Evolutionary conservation across 2,113 vertebrate species (phyloP).

Genomic region (Microtus richardsoni): DNA sequence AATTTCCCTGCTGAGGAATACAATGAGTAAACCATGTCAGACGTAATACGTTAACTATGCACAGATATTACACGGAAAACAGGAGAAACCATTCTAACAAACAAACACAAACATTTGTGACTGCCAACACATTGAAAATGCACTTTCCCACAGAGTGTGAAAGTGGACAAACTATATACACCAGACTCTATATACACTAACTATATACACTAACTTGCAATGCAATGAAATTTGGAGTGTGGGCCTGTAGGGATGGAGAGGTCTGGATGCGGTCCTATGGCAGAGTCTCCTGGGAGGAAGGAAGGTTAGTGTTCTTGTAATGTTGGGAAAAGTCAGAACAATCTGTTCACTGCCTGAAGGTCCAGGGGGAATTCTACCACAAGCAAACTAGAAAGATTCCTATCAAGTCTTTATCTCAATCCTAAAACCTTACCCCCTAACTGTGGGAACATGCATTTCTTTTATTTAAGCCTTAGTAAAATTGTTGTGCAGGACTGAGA

Average conservation of each 20-base stretch:
- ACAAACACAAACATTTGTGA: background rate
- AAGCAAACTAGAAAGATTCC: background rate
- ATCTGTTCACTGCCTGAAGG: background rate
- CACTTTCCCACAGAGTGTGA: fast-evolving
- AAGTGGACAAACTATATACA: too few relatives aligned
- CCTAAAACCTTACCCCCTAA: too few relatives aligned
- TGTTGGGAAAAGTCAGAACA: background rate
- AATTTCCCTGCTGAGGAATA: fast-evolving
- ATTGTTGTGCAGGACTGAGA: background rate
- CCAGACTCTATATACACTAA: too few relatives aligned
- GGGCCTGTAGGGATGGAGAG: background rate
- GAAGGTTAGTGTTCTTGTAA: background rate
- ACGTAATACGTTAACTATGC: background rate
- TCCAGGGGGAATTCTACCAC: fast-evolving
- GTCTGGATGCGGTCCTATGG: background rate
- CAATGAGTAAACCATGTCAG: background rate
- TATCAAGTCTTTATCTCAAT: too few relatives aligned
- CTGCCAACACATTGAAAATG: background rate
- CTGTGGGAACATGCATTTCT: background rate
- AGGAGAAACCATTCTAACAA: background rate
- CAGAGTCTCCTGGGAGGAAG: fast-evolving
- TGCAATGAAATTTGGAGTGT: background rate
- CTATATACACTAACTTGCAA: too few relatives aligned
- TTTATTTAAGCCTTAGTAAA: too few relatives aligned
- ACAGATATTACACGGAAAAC: background rate